Conservation (phyloP, 2,113 vertebrate species). For the Elephantulus edwardii region DNA sequence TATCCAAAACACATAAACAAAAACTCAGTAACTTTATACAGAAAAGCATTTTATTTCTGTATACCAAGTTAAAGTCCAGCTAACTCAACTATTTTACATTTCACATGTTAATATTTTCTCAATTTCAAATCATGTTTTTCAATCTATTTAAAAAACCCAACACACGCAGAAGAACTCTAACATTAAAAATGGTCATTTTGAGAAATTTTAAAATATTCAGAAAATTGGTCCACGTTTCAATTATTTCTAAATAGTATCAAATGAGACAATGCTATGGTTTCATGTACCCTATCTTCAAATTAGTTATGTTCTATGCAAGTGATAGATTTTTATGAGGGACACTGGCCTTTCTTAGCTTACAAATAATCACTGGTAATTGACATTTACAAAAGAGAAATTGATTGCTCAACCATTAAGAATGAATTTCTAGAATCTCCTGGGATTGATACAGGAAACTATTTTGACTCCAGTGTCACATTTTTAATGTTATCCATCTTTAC, state of each 20-base stretch:
- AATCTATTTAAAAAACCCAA: background rate
- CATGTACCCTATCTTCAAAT: background rate
- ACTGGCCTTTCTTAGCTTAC: background rate
- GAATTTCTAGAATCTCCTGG: slow-evolving; percentile 9
- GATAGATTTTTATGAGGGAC: background rate
- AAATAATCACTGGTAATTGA: slow-evolving; percentile 9
- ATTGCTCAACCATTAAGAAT: background rate
- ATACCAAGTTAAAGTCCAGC: slow-evolving; percentile 33
- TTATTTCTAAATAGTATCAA: background rate
- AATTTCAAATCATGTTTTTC: slow-evolving; percentile 45
- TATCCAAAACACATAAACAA: background rate
- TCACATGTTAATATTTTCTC: background rate
- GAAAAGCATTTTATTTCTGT: background rate
- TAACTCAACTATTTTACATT: slow-evolving; percentile 23
- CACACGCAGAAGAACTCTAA: background rate
- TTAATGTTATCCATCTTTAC: background rate
- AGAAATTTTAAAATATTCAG: slow-evolving; percentile 20
- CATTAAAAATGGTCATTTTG: background rate
- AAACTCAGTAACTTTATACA: background rate
- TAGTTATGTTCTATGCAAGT: background rate
- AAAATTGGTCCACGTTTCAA: too few species aligned
- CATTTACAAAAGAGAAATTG: background rate
- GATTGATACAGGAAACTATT: background rate
- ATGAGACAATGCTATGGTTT: background rate
- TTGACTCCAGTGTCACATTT: background rate